Evolutionary conservation across 2,113 vertebrate genomes (phyloP).

Genomic region (Psittacula cyanocephala): DNA sequence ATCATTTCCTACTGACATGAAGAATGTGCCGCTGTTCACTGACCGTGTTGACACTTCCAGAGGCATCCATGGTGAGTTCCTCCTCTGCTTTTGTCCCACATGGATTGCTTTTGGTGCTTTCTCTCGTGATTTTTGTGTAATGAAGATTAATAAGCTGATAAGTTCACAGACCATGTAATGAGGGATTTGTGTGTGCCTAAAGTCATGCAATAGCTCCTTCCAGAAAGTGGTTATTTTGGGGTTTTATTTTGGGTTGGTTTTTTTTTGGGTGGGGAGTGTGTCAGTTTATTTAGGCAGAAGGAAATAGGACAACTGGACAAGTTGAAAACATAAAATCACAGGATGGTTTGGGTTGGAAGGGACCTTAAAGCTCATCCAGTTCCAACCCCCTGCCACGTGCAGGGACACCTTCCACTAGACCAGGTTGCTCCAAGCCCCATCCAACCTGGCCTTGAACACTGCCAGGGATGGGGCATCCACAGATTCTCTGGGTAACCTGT

Average conservation of each 20-base stretch:
- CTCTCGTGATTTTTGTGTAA: fast-evolving
- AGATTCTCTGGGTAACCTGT: too few relatives aligned
- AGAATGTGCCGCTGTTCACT: not conserved
- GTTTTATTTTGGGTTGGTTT: too few relatives aligned
- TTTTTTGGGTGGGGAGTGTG: too few relatives aligned
- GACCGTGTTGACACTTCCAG: not conserved
- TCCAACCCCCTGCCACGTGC: too few relatives aligned
- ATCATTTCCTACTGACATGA: slow-evolving; percentile 35
- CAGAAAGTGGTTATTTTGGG: not conserved
- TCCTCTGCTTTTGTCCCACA: fast-evolving
- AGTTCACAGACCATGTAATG: not conserved
- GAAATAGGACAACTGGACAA: too few relatives aligned
- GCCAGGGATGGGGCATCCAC: too few relatives aligned
- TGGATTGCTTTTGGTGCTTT: fast-evolving
- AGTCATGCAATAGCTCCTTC: not conserved
- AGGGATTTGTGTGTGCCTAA: not conserved
- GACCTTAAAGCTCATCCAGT: too few relatives aligned
- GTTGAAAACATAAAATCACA: not conserved
- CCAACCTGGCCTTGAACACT: too few relatives aligned
- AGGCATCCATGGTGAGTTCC: slow-evolving; percentile 54
- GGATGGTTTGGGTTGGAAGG: too few relatives aligned
- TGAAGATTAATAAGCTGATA: fast-evolving
- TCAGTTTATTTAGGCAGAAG: not conserved
- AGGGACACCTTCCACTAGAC: too few relatives aligned
- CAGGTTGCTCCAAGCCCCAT: too few relatives aligned